These are phyloP conservation scores for Zophobas morio DNA, from an alignment of 1,140 invertebrate genomes.

Conservation along the genomic window DNA sequence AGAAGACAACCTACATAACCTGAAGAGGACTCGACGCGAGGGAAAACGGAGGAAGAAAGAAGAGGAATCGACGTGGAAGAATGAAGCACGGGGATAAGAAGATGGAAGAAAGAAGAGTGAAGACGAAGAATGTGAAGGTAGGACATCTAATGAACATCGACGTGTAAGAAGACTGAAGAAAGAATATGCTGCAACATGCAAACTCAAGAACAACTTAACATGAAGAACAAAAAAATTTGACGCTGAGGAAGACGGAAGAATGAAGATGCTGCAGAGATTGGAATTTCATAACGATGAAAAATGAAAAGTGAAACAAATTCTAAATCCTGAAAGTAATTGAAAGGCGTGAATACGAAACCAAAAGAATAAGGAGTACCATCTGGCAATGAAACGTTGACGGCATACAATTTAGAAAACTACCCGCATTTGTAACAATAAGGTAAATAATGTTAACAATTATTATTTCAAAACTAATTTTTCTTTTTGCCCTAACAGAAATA, in stretches of 20 bases:
- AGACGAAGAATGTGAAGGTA: not conserved
- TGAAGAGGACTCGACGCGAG: not conserved
- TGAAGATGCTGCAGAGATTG: not conserved
- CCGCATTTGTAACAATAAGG: too few species aligned
- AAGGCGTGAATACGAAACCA: too few species aligned
- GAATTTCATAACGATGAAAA: too few species aligned
- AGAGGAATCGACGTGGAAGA: not conserved
- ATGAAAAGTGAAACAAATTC: too few species aligned
- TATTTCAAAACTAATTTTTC: too few species aligned
- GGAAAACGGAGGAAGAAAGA: constrained; percentile 9
- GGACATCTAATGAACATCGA: not conserved
- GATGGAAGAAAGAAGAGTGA: not conserved
- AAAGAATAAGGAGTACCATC: too few species aligned
- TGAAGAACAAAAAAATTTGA: not conserved
- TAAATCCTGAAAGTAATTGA: too few species aligned
- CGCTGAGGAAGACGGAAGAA: not conserved
- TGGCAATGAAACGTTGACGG: too few species aligned
- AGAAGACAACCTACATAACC: not conserved
- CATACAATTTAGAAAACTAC: too few species aligned
- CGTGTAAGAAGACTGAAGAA: not conserved
- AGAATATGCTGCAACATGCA: not conserved
- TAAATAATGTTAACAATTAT: too few species aligned
- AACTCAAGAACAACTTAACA: not conserved
- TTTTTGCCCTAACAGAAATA: too few species aligned
- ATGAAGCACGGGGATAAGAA: not conserved